These are phyloP conservation scores for Carassius gibelio DNA, from an alignment of 2,113 vertebrate genomes.

Conservation along the genomic window DNA sequence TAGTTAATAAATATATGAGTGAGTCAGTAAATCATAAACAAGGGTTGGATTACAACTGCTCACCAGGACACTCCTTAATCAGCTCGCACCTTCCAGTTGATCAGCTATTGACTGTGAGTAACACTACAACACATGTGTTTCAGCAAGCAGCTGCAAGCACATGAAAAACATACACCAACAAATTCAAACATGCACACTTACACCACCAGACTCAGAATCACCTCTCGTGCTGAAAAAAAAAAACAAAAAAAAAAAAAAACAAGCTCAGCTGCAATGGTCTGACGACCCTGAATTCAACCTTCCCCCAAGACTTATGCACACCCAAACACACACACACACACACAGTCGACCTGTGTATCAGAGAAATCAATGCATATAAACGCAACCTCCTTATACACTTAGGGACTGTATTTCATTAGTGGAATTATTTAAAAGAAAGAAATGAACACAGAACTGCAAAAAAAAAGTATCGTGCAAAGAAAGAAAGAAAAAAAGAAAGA, in stretches of 20 bases:
- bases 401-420: neutral
- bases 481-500: conserved; percentile 9
- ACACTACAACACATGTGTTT: conserved; percentile 18
- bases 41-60: conserved; percentile 38
- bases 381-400: neutral
- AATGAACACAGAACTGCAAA: neutral
- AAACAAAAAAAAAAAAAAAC: conserved; percentile 58
- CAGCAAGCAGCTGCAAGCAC: conserved; percentile 49
- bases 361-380: conserved; percentile 10
- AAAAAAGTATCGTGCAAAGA: neutral
- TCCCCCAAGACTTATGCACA: conserved; percentile 52
- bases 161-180: conserved; percentile 41
- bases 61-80: conserved; percentile 34
- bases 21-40: conserved; percentile 48
- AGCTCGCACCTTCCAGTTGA: conserved; percentile 51
- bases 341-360: neutral
- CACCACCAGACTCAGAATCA: conserved; percentile 19
- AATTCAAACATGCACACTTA: conserved; percentile 51
- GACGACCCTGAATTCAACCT: conserved; percentile 64
- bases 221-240: conserved; percentile 12
- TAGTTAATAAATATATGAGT: conserved; percentile 66
- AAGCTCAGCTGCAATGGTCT: conserved; percentile 53
- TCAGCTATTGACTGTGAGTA: conserved; percentile 19
- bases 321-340: conserved; percentile 18
- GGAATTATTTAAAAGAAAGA: neutral